Evolutionary conservation across 2,888 invertebrate species (phyloP), one percentile per base, ranked within the genome.

Genomic region (Acanthopleura granulata): DNA sequence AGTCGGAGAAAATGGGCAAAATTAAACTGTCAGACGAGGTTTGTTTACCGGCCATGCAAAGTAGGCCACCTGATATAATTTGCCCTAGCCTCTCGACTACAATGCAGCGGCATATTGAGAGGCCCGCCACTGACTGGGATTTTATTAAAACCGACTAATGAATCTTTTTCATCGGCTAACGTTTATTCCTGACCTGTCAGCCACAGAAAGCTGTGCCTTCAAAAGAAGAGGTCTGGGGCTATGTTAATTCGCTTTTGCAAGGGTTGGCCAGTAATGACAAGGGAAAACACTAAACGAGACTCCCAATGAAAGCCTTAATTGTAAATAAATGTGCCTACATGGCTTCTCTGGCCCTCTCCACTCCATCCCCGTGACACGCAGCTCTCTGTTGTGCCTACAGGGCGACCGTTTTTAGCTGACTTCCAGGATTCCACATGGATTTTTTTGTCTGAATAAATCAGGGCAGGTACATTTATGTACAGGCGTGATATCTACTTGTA

Each of bases 61-160:
- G 69, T 30, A 66, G 25, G 69, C 27, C 18, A n/a, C 16, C 69
- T 66, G 69, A 66, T 66, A 66, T 66, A n/a, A 66, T 66, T 66
- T 66, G 57, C 57, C 22, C 57, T 57, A 22, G n/a, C 57, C 57
- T 57, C 57, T 57, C 57, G 57, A 57, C 57, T 57, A 57, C 57
- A 57, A 57, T 57, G 57, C 57, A 57, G 12, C 57, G n/a, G 22
- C 57, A 57, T 57, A 57, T 57, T 22, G 57, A 57, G 57, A 57
- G 57, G 57, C 22, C 22, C 57, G 57, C 22, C 57, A 57, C 57
- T 57, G 57, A 57, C 57, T 57, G 57, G 57, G 57, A 57, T 57
- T 57, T 57, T 57, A 57, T 57, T 57, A 57, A 57, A 57, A 57
- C 57, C 57, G 57, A 57, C 57, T 57, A 57, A 57, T 57, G 57